Conservation (phyloP, 1,140 invertebrate genomes). For the Aphidius ervi region DNA sequence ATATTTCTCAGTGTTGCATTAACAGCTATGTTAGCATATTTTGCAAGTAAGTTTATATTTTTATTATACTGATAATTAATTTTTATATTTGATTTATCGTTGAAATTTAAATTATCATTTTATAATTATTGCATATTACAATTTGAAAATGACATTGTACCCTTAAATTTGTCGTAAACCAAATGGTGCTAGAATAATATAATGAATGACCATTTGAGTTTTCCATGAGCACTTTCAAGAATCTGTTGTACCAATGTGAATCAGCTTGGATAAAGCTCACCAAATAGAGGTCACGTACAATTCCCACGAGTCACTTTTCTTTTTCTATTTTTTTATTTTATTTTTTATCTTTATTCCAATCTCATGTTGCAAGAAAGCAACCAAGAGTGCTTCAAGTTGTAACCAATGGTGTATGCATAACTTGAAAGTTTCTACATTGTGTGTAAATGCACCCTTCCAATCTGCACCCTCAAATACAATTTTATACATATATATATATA, state of each 20-base stretch:
- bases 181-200: constrained; percentile 1
- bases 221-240: background rate
- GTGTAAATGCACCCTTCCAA: background rate
- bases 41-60: constrained; percentile 73
- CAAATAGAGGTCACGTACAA: constrained; percentile 19
- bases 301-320: constrained; percentile 7
- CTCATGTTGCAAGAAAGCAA: no score
- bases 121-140: no score
- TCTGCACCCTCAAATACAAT: background rate
- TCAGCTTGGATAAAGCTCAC: background rate
- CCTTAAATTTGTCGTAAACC: no score
- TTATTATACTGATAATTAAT: background rate
- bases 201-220: constrained; percentile 15
- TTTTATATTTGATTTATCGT: background rate
- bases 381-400: background rate
- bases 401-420: constrained; percentile 22
- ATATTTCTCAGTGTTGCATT: constrained; percentile 83
- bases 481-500: background rate
- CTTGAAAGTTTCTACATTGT: constrained; percentile 7
- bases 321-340: no score
- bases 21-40: constrained; percentile 88
- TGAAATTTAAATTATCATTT: no score
- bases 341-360: no score
- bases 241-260: constrained; percentile 7
- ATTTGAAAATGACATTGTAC: no score